These are phyloP conservation scores for Myocastor coypus DNA, from an alignment of 2,113 vertebrate genomes.

Conservation along the genomic window DNA sequence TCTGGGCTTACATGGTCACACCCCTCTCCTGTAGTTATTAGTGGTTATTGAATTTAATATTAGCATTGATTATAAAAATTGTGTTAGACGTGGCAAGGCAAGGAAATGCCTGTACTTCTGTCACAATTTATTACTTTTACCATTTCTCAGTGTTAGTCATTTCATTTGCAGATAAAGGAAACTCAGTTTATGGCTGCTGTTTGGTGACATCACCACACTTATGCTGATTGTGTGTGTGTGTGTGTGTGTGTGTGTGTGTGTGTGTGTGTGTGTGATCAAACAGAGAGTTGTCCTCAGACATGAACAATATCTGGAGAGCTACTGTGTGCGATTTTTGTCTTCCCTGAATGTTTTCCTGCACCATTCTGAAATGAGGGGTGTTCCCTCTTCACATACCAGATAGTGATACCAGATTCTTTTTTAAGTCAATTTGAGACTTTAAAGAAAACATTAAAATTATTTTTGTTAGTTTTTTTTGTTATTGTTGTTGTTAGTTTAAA, in stretches of 20 bases:
- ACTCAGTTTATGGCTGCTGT: background rate
- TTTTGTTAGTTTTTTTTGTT: background rate
- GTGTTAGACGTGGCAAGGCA: background rate
- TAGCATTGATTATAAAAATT: background rate
- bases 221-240: background rate
- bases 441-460: background rate
- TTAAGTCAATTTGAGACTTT: background rate
- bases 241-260: too few relatives aligned
- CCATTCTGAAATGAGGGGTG: background rate
- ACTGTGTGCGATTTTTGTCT: background rate
- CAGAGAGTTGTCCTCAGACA: background rate
- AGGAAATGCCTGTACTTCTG: background rate
- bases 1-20: background rate
- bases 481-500: background rate
- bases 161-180: background rate
- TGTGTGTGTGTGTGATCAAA: background rate
- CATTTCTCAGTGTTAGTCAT: background rate
- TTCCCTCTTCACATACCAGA: background rate
- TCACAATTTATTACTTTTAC: background rate
- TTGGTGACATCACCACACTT: background rate
- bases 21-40: background rate
- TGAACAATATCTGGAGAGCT: background rate
- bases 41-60: background rate
- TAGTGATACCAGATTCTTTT: background rate
- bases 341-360: background rate